These are phyloP conservation scores for Valencia hispanica DNA, from an alignment of 2,797 vertebrate genomes.

Conservation along the genomic window DNA sequence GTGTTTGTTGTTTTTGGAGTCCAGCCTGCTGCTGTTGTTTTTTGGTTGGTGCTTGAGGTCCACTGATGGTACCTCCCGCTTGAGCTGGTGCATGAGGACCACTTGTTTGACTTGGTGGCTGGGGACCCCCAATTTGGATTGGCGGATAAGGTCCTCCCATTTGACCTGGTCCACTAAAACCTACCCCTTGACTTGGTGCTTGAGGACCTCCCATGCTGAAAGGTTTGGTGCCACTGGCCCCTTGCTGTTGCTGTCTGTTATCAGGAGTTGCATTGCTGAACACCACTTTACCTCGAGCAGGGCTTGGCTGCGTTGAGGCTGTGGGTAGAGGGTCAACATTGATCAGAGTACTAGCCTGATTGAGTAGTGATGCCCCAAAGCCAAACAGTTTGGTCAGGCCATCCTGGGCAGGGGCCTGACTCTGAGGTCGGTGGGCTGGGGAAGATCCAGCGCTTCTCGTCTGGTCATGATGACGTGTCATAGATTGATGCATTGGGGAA, in stretches of 20 bases:
- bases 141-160: slow-evolving; percentile 29
- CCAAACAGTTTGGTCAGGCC: slow-evolving; percentile 97
- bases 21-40: slow-evolving; percentile 65
- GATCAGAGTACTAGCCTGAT: slow-evolving; percentile 96
- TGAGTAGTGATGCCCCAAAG: slow-evolving; percentile 94
- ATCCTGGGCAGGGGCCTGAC: slow-evolving; percentile 85
- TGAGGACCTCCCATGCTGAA: slow-evolving; percentile 67
- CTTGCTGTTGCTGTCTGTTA: slow-evolving; percentile 68
- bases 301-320: slow-evolving; percentile 83
- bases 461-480: slow-evolving; percentile 78
- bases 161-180: slow-evolving; percentile 58
- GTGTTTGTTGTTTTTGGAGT: slow-evolving; percentile 55
- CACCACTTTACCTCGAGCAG: slow-evolving; percentile 89
- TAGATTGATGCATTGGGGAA: slow-evolving; percentile 83
- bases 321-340: slow-evolving; percentile 89
- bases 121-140: slow-evolving; percentile 47
- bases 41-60: slow-evolving; percentile 42
- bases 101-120: slow-evolving; percentile 34
- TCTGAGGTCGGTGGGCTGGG: slow-evolving; percentile 78
- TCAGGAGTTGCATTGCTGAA: slow-evolving; percentile 92
- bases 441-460: slow-evolving; percentile 84
- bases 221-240: slow-evolving; percentile 73
- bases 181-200: slow-evolving; percentile 49
- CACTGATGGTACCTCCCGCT: slow-evolving; percentile 34
- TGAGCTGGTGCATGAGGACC: slow-evolving; percentile 14